Evolutionary conservation across 2,113 vertebrate genomes (phyloP), one percentile per base, ranked within the genome.

Genomic region (Aspiorhynchus laticeps): DNA sequence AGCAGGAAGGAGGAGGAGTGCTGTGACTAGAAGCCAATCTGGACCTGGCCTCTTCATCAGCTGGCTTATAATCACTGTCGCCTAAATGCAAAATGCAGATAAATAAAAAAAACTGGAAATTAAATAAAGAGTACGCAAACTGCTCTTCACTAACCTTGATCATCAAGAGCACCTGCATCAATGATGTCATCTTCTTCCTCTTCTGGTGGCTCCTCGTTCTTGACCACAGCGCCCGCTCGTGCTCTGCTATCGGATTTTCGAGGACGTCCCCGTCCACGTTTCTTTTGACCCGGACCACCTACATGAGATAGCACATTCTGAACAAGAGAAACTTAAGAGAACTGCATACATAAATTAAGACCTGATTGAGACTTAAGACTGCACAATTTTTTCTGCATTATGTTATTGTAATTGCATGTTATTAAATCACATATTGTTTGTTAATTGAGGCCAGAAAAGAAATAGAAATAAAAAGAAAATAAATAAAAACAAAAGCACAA

Each of bases 31-130:
- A 92, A 41, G 96, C 92, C 86, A 94, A 94, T 14, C 95, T 95
- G 67, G 92, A 93, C 4, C 95, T 94, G 36, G 93, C 90, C 9
- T 97, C 96, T 0, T 98, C 97, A 76, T 98, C 96, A 0, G 94
- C 95, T 41, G 98, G 98, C 88, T 97, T 98, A 88, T 99, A 99
- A 91, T 99, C 98, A 11, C 98, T 99, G 88, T 99, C 98, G 89
- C 95, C 98, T 99, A 93, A 11, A 46, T 59, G 85, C 15, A 61
- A 38, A 11, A 76, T 59, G 61, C 4, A 73, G 48, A 76, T 38
- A 19, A 12, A 26, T 63, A 31, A 38, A 11, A 19, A 3, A 83
- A 19, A 84, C 0, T n/a, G 8, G 46, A 84, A 73, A 61, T 76
- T 1, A 53, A 41, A 33, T 65, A 15, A 21, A 31, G 73, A 3